Evolutionary conservation across 2,797 vertebrate species (phyloP).

Genomic region (Synaphobranchus kaupii): DNA sequence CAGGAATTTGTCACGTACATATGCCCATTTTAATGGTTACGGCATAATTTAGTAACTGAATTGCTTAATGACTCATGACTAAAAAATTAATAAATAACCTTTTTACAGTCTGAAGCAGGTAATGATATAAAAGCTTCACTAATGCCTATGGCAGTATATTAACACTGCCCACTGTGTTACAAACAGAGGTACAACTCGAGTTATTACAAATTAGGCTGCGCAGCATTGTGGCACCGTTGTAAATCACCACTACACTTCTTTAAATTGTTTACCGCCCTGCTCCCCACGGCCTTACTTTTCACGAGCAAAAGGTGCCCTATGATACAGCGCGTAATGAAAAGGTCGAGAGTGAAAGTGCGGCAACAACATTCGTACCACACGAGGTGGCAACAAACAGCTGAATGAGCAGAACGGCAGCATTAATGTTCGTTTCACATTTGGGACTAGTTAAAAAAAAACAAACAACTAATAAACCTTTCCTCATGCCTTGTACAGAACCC

Average conservation of each 20-base stretch:
- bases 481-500: not conserved
- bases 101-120: slow-evolving; percentile 27
- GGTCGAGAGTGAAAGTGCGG: slow-evolving; percentile 4
- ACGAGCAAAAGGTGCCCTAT: slow-evolving; percentile 11
- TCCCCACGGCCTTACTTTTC: slow-evolving; percentile 8
- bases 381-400: slow-evolving; percentile 8
- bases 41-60: slow-evolving; percentile 6
- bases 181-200: not conserved
- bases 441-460: not conserved
- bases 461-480: not conserved
- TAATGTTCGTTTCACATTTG: not conserved
- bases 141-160: not conserved
- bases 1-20: not conserved
- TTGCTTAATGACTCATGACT: slow-evolving; percentile 20
- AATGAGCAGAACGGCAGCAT: slow-evolving; percentile 9
- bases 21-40: slow-evolving; percentile 26
- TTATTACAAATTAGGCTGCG: slow-evolving; percentile 2
- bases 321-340: slow-evolving; percentile 20
- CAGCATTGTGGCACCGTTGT: slow-evolving; percentile 24
- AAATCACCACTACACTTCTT: slow-evolving; percentile 18
- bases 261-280: slow-evolving; percentile 8
- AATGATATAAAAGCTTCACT: slow-evolving; percentile 27
- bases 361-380: not conserved
- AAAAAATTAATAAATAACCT: not conserved
- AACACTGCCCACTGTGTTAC: slow-evolving; percentile 18